Base-by-base conservation (phyloP, 2,888 invertebrate species). In the Eupithecia tripunctaria region DNA sequence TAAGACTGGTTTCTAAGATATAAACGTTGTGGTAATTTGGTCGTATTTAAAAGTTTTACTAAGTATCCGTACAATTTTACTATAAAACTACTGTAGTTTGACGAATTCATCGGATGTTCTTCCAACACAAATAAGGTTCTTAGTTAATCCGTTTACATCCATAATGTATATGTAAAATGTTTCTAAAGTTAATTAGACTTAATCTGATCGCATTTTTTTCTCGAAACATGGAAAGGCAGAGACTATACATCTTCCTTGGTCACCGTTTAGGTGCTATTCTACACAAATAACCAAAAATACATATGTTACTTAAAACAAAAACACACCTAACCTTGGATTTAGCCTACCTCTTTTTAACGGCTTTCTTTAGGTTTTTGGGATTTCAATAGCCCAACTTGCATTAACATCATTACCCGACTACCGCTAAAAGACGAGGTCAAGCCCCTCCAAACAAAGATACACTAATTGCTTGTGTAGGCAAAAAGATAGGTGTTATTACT, bases 371-470 rank as follows among this genome's bases (percentile, higher is more conserved):
- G 10, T 32, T 18, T 32, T 32, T 21, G 62, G 32, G 62, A 32
- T 32, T 63, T n/a, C 62, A 63, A 63, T 36, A 63, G n/a, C 14
- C 12, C 1, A 41, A 36, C 14, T 21, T 56, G 60, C 41, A 66
- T 72, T 72, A 25, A 59, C 59, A 29, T 56, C 25, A 47, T 73
- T 75, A 71, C 60, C 72, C 21, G n/a, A 70, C 70, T 73, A 79
- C 76, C 71, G 75, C 76, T 77, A 77, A 63, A 64, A 38, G 74
- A 60, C 67, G 76, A 76, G 77, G 79, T 80, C 76, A 77, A 78
- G n/a, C 21, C 10, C 21, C 47, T 74, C 75, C 74, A 59, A 67
- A 41, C 67, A 63, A 73, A 36, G 38, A 25, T 64, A 64, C 38
- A 63, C 63, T 63, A 63, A 63, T 36, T 64, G 36, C 21, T 38